These are phyloP conservation scores for Lapara coniferarum DNA, from an alignment of 2,888 invertebrate genomes.

Conservation along the genomic window DNA sequence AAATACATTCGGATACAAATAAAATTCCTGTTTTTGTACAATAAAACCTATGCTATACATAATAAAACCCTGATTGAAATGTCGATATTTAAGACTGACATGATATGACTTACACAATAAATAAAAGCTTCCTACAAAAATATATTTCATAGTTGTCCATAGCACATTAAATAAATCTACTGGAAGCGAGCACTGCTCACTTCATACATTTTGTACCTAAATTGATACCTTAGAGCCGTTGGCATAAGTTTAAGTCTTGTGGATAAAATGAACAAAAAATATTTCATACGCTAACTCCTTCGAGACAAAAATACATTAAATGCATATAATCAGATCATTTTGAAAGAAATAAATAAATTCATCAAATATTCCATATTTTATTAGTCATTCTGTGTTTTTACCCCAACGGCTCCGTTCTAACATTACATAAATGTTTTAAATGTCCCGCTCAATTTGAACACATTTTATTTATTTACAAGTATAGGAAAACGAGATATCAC, in stretches of 20 bases:
- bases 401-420: background rate
- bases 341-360: too few relatives aligned
- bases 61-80: conserved; percentile 14
- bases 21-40: background rate
- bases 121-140: conserved; percentile 18
- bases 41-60: background rate
- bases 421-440: background rate
- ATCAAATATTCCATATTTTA: background rate
- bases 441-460: background rate
- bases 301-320: background rate
- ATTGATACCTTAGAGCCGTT: conserved; percentile 8
- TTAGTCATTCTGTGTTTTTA: background rate
- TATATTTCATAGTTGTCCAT: background rate
- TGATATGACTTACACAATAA: conserved; percentile 14
- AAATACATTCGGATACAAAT: conserved; percentile 10
- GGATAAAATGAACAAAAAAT: background rate
- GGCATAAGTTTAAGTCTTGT: background rate
- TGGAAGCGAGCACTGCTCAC: conserved; percentile 10
- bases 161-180: background rate
- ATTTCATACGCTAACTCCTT: background rate
- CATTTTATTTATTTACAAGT: conserved; percentile 10
- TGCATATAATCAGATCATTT: conserved; percentile 3
- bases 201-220: conserved; percentile 14
- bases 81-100: conserved; percentile 1
- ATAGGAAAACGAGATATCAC: conserved; percentile 22